Percentiles rank a stretch among this genome's conserved stretches.
These are phyloP conservation scores for Stegana nigrithorax DNA, from an alignment of 2,888 invertebrate genomes.

Conservation along the genomic window DNA sequence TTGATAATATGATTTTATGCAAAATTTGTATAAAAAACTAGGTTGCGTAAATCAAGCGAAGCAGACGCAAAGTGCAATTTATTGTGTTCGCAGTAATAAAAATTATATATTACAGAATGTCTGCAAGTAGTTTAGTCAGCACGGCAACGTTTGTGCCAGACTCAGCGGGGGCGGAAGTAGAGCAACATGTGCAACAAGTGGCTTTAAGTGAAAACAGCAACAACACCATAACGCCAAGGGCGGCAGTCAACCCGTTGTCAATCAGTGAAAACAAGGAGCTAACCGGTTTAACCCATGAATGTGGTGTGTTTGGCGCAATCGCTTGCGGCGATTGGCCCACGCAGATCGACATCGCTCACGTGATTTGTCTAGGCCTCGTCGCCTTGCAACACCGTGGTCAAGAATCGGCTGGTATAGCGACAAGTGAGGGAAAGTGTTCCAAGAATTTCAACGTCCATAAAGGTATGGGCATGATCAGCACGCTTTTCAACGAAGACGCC, in stretches of 20 bases:
- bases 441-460: conserved; percentile 87
- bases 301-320: conserved; percentile 96
- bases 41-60: neutral
- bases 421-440: conserved; percentile 86
- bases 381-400: conserved; percentile 98
- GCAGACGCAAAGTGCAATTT: no score
- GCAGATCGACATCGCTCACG: conserved; percentile 88
- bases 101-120: no score
- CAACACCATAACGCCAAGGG: no score
- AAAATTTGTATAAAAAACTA: neutral
- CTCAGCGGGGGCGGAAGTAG: neutral
- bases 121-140: no score
- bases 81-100: no score
- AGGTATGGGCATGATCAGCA: conserved; percentile 96
- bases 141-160: no score
- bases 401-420: conserved; percentile 98
- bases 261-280: conserved; percentile 52
- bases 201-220: neutral
- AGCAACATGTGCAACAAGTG: conserved; percentile 13
- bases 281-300: conserved; percentile 85
- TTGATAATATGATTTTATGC: neutral
- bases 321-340: conserved; percentile 93
- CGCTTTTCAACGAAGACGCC: conserved; percentile 90
- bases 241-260: conserved; percentile 7
- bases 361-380: conserved; percentile 90